Percentiles rank a stretch among this genome's conserved stretches.
Evolutionary conservation across 92 coral and sea anemone species (phyloP).

Genomic region (Siderastrea radians): DNA sequence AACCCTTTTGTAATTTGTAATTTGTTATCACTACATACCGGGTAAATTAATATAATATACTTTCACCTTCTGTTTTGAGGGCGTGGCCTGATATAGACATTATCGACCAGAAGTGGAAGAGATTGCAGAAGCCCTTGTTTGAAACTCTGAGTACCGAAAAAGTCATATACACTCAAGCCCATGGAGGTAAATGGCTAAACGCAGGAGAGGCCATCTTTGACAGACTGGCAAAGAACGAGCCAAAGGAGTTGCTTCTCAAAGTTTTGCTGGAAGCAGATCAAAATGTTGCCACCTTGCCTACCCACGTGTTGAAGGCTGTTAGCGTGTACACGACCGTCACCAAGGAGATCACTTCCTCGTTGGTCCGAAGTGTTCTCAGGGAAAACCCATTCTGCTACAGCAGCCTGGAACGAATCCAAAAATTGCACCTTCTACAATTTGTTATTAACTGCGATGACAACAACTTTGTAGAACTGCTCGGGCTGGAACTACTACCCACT

Average conservation of each 20-base stretch:
- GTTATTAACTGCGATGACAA: constrained; percentile 59
- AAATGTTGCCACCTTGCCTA: constrained; percentile 71
- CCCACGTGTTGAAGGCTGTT: constrained; percentile 55
- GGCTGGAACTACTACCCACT: constrained; percentile 80
- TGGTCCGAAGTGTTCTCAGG: constrained; percentile 64
- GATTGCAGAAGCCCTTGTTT: constrained; percentile 52
- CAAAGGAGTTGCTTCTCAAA: constrained; percentile 31
- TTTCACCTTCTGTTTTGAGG: constrained; percentile 4
- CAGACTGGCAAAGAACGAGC: constrained; percentile 12
- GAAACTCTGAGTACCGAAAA: constrained; percentile 21
- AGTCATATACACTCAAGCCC: constrained; percentile 59
- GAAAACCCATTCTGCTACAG: constrained; percentile 38
- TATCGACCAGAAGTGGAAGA: constrained; percentile 81
- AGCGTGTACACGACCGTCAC: background rate
- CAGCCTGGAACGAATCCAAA: constrained; percentile 27
- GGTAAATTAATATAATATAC: too few species aligned
- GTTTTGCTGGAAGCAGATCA: constrained; percentile 40
- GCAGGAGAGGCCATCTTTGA: constrained; percentile 57
- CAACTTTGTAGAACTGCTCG: constrained; percentile 55
- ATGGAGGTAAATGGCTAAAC: constrained; percentile 77
- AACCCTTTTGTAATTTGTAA: too few species aligned
- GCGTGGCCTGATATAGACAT: constrained; percentile 77
- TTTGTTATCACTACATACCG: too few species aligned
- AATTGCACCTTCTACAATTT: constrained; percentile 72
- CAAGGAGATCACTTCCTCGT: constrained; percentile 59